These are phyloP conservation scores for Heloderma charlesbogerti DNA, from an alignment of 2,113 vertebrate genomes.

Conservation along the genomic window DNA sequence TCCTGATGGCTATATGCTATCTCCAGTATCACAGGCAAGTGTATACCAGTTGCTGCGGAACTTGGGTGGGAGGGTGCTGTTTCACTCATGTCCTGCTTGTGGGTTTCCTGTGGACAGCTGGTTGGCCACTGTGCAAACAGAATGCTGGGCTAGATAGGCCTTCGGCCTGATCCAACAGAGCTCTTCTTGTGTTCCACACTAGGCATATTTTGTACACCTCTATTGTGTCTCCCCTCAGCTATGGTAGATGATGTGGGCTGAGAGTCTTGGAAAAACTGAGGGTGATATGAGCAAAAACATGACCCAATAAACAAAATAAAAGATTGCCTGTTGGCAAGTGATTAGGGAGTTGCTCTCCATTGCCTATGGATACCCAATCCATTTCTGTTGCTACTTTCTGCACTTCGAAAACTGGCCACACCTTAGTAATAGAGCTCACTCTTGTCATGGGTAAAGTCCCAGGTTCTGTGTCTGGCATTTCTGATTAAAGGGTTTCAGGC, in stretches of 20 bases:
- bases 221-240: no score
- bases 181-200: no score
- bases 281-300: not conserved
- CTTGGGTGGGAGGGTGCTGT: no score
- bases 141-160: no score
- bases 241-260: not conserved
- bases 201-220: no score
- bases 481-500: not conserved
- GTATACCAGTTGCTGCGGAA: no score
- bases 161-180: no score
- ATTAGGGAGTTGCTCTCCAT: not conserved
- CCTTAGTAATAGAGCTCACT: not conserved
- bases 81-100: no score
- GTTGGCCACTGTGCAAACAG: no score
- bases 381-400: not conserved
- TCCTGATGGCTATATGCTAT: no score
- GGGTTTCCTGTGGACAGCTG: no score
- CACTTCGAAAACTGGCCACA: not conserved
- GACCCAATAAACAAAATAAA: not conserved
- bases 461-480: not conserved
- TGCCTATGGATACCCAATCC: not conserved
- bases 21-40: no score
- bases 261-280: not conserved
- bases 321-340: not conserved
- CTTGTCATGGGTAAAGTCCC: not conserved